A percentile compares a stretch with the other conserved stretches of the same genome.
phyloP scores from a whole-genome alignment of 2,113 vertebrate species.

The Micromys minutus region DNA sequence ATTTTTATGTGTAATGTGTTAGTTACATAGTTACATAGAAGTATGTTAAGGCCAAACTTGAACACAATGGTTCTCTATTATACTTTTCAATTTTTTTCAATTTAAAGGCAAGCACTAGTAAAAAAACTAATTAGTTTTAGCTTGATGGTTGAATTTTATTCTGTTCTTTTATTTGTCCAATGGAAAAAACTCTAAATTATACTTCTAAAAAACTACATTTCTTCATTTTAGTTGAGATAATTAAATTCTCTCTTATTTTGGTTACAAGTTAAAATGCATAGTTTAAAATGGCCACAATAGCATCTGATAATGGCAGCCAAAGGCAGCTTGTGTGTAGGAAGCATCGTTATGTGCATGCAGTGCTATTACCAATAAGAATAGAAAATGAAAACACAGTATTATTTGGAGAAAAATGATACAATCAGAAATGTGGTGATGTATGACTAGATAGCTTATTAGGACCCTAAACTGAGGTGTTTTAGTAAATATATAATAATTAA shows the following conservation, averaged over 20 bases:
- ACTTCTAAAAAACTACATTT: neutral
- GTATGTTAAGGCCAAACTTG: conserved; percentile 62
- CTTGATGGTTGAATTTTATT: conserved; percentile 55
- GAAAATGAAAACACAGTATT: neutral
- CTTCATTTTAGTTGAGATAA: conserved; percentile 14
- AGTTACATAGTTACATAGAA: conserved; percentile 73
- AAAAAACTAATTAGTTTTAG: conserved; percentile 51
- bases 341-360: neutral
- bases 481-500: neutral
- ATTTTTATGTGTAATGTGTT: conserved; percentile 72
- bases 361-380: neutral
- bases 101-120: conserved; percentile 65
- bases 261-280: neutral
- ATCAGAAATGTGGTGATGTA: neutral
- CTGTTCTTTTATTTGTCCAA: conserved; percentile 8
- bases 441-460: neutral
- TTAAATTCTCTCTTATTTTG: conserved; percentile 37
- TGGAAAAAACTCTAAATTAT: conserved; percentile 8
- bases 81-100: conserved; percentile 63
- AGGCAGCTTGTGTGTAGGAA: neutral
- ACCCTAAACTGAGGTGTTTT: neutral
- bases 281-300: neutral
- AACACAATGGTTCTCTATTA: conserved; percentile 69
- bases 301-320: neutral
- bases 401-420: neutral